These are phyloP conservation scores for Lerista edwardsae DNA, from an alignment of 2,797 vertebrate genomes.

Conservation along the genomic window DNA sequence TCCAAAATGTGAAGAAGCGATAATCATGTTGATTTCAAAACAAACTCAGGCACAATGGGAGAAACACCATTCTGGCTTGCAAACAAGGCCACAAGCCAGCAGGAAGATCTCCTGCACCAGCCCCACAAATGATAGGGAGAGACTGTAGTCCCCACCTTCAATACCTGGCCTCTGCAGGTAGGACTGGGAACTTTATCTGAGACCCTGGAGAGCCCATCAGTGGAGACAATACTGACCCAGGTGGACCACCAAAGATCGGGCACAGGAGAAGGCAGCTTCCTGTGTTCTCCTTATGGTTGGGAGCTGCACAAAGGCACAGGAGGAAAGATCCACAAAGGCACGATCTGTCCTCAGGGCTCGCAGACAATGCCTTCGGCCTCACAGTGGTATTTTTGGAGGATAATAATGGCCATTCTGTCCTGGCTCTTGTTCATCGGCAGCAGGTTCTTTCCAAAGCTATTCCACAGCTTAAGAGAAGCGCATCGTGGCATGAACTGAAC, in stretches of 20 bases:
- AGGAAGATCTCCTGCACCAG: too few species aligned
- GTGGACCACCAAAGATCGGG: not conserved
- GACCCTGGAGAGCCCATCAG: not conserved
- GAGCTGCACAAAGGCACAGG: not conserved
- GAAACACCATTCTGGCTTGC: not conserved
- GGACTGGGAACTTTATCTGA: too few species aligned
- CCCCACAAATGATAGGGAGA: too few species aligned
- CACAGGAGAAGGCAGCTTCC: too few species aligned
- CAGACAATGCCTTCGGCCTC: not conserved
- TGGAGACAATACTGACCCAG: not conserved
- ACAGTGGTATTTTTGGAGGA: too few species aligned
- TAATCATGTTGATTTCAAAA: not conserved
- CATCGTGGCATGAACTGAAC: not conserved
- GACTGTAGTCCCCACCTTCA: too few species aligned
- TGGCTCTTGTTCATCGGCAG: not conserved
- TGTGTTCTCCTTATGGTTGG: too few species aligned
- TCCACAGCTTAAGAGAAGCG: not conserved
- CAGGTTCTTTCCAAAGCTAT: not conserved
- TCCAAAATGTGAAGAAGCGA: not conserved
- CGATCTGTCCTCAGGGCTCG: not conserved
- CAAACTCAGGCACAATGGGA: not conserved
- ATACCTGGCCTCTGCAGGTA: too few species aligned
- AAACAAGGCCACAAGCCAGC: too few species aligned
- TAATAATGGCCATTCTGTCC: not conserved
- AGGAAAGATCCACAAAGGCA: not conserved